phyloP scores from a whole-genome alignment of 2,888 invertebrate species.

The Unio pictorum region DNA sequence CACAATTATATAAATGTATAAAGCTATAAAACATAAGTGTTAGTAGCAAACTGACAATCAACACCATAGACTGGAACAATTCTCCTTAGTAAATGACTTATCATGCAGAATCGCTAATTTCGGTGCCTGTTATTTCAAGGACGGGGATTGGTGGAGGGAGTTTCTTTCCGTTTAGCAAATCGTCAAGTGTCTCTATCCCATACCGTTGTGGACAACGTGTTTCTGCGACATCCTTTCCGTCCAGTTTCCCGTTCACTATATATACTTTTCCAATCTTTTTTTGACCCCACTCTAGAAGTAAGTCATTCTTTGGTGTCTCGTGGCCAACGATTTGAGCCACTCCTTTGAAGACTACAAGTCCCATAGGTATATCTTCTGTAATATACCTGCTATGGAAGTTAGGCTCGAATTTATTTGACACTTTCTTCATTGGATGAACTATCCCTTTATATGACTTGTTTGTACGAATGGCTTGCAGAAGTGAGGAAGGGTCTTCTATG shows the following conservation, averaged over 20 bases:
- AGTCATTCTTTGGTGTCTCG: constrained; percentile 44
- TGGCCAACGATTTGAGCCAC: constrained; percentile 47
- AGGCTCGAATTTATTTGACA: constrained; percentile 28
- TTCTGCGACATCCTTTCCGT: constrained; percentile 46
- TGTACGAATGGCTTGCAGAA: constrained; percentile 44
- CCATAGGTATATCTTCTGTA: constrained; percentile 55
- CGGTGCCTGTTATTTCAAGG: no score
- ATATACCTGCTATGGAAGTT: constrained; percentile 44
- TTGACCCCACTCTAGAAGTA: constrained; percentile 55
- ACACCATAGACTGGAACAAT: no score
- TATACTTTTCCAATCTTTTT: constrained; percentile 53
- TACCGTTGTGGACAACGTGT: constrained; percentile 55
- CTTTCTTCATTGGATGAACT: constrained; percentile 37
- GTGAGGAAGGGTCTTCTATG: constrained; percentile 40
- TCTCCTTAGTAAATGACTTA: no score
- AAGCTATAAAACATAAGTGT: no score
- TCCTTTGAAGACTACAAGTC: constrained; percentile 53
- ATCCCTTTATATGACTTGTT: constrained; percentile 50
- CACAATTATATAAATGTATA: no score
- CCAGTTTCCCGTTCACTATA: constrained; percentile 48
- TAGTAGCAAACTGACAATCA: no score
- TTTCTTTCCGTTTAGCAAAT: constrained; percentile 36
- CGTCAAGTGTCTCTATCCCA: constrained; percentile 44
- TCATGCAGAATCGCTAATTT: no score
- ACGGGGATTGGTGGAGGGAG: no score